Percentiles rank a stretch among this genome's conserved stretches.
Conservation (phyloP, 2,797 vertebrate genomes). For the Rhinichthys osculus region DNA sequence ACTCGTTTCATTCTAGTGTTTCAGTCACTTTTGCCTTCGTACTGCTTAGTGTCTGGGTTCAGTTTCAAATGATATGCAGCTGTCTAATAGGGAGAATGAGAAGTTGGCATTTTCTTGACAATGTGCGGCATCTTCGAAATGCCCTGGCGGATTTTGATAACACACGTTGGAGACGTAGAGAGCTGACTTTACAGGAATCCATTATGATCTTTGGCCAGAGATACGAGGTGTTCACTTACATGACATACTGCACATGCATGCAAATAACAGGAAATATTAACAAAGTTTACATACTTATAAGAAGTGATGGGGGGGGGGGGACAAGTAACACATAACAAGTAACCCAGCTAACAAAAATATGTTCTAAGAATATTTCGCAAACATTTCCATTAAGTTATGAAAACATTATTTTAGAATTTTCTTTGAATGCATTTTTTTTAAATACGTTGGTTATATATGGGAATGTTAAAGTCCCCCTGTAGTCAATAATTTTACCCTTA, state of each 20-base stretch:
- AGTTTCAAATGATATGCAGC: slow-evolving; percentile 57
- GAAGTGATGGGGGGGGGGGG: not conserved
- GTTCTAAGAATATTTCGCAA: not conserved
- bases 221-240: not conserved
- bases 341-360: not conserved
- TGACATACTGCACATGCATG: not conserved
- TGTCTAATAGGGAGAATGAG: slow-evolving; percentile 41
- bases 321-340: no score
- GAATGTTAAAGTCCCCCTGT: no score
- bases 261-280: not conserved
- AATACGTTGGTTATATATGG: no score
- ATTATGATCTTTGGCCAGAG: slow-evolving; percentile 5
- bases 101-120: slow-evolving; percentile 37
- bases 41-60: slow-evolving; percentile 38
- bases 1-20: slow-evolving; percentile 59
- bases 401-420: not conserved
- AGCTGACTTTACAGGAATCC: slow-evolving; percentile 20
- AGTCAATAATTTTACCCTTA: no score
- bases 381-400: not conserved
- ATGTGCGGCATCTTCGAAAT: slow-evolving; percentile 13
- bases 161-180: not conserved
- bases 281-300: not conserved
- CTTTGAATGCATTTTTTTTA: not conserved
- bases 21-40: slow-evolving; percentile 44
- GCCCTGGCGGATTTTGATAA: slow-evolving; percentile 38